Base-by-base conservation (phyloP, 2,888 invertebrate genomes). In the Linnaemya vulpina region DNA sequence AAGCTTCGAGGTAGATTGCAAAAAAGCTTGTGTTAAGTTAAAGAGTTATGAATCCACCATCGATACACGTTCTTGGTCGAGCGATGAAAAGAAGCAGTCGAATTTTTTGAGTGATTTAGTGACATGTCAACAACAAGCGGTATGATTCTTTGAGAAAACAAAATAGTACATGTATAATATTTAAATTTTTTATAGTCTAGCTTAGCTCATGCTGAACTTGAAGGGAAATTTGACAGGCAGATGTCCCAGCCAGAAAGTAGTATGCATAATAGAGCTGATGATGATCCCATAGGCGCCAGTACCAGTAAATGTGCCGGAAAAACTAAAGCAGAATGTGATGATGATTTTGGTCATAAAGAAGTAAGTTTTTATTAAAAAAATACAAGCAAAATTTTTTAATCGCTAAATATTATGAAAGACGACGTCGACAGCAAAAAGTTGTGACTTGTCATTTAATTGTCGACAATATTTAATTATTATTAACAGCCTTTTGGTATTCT, bases 41-140 rank as follows among this genome's bases (percentile, higher is more conserved):
- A 91, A 91, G 79, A 90, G 88, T 11, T 92, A 92, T 86, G 88
- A 89, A 10, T 90, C 91, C 0, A 89, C 89, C 5, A 71, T 86
- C 1, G 92, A 92, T 78, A 89, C 89, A 62, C 90, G 92, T 17
- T 90, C 92, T 0, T 92, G 92, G 92, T 87, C 90, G 7, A 88
- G 89, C 35, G 89, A 89, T 82, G 89, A 90, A 25, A 87, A 88
- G 5, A 88, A 88, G 25, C 90, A 90, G 81, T 89, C 92, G 0
- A 89, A 89, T 35, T 92, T 91, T 86, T 87, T 92, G 9, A 87
- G 89, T 5, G 92, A 92, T 87, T 80, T 91, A 51, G 89, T 92
- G 4, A 88, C 90, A 3, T 91, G 91, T 70, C 89, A 91, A 68
- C 89, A 90, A 60, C 38, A 58, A 43, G 10, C 25, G 40, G 77